Conservation (phyloP, 2,888 invertebrate genomes). For the Spodoptera picta region DNA sequence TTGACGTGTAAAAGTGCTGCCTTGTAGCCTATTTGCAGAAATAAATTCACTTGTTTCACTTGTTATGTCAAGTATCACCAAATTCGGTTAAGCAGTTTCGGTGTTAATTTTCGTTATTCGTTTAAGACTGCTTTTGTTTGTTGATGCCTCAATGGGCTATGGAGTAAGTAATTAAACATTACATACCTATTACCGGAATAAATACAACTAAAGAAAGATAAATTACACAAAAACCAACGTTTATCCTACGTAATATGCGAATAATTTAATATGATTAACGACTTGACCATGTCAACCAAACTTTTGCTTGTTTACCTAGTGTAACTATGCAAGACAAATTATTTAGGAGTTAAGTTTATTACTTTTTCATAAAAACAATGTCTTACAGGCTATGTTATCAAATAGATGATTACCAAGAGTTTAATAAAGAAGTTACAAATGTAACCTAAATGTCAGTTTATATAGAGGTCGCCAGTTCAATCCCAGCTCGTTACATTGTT, state of each 20-base stretch:
- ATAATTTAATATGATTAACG: slow-evolving; percentile 3
- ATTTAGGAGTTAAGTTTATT: background rate
- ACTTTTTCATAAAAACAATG: background rate
- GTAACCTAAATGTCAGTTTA: background rate
- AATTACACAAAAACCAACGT: slow-evolving; percentile 7
- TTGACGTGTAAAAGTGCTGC: too few relatives aligned
- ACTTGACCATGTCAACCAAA: slow-evolving; percentile 9
- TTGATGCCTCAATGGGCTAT: too few relatives aligned
- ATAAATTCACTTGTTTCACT: too few relatives aligned
- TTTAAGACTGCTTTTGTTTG: too few relatives aligned
- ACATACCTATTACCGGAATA: too few relatives aligned
- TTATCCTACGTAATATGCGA: slow-evolving; percentile 4
- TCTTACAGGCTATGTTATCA: background rate
- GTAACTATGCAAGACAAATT: background rate
- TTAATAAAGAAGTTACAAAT: slow-evolving; percentile 5
- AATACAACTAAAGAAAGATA: too few relatives aligned
- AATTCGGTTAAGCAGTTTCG: too few relatives aligned
- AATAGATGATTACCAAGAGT: background rate
- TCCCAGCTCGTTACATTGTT: background rate
- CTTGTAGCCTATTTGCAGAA: too few relatives aligned
- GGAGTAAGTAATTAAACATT: too few relatives aligned
- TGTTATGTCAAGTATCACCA: too few relatives aligned
- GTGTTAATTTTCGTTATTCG: too few relatives aligned
- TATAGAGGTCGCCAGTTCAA: slow-evolving; percentile 13
- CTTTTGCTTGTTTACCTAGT: slow-evolving; percentile 3